Percentiles rank a stretch among this genome's conserved stretches.
Conservation (phyloP, 2,113 vertebrate genomes). For the Clarias macrocephalus region DNA sequence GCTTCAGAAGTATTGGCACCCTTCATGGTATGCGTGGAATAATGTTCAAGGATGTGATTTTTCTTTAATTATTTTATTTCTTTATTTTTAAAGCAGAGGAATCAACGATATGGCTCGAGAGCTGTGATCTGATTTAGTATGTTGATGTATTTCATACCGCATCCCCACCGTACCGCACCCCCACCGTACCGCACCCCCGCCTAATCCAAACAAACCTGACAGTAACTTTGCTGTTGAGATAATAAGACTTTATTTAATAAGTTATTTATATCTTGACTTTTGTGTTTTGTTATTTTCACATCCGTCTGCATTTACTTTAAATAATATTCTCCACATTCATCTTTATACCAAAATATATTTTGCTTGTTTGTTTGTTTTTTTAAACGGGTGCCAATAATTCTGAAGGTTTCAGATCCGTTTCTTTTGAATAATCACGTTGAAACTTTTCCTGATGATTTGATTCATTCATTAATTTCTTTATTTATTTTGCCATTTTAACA, state of each 20-base stretch:
- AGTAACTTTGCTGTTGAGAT: not conserved
- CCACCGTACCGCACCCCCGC: not conserved
- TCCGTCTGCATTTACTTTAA: not conserved
- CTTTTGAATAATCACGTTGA: too few species aligned
- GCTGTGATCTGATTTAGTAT: not conserved
- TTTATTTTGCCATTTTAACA: conserved; percentile 51
- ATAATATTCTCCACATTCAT: not conserved
- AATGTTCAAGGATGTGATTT: not conserved
- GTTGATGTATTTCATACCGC: not conserved
- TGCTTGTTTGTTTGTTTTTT: not conserved
- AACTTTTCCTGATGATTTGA: too few species aligned
- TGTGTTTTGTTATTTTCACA: not conserved
- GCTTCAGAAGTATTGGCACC: not conserved
- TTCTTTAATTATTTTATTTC: not conserved
- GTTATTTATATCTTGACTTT: not conserved
- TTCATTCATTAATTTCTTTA: not conserved
- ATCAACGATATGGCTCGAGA: not conserved
- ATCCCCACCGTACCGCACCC: not conserved
- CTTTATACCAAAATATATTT: not conserved
- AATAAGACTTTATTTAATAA: not conserved
- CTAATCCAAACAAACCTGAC: not conserved
- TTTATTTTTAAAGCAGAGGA: not conserved
- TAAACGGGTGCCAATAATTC: not conserved
- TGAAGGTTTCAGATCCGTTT: not conserved
- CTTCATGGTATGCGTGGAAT: not conserved